Conservation (phyloP, 1,140 invertebrate genomes). For the Brachionus calyciflorus region DNA sequence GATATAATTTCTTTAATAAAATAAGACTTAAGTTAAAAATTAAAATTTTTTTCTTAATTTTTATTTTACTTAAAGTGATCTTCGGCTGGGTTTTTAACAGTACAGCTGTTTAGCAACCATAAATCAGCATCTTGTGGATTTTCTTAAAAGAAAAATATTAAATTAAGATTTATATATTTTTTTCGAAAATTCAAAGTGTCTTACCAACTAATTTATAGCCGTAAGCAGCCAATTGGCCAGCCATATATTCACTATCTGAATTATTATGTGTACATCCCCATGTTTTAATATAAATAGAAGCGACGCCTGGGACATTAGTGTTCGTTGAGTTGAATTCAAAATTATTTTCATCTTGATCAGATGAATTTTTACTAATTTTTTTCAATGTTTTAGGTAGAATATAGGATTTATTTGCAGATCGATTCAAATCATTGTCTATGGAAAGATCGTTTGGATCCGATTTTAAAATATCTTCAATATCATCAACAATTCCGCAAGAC, state of each 20-base stretch:
- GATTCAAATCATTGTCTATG: neutral
- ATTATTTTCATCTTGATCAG: neutral
- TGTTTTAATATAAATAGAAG: constrained; percentile 80
- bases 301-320: neutral
- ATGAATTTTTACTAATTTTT: neutral
- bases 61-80: constrained; percentile 73
- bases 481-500: constrained; percentile 44
- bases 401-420: constrained; percentile 25
- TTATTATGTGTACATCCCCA: constrained; percentile 82
- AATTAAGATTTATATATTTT: neutral
- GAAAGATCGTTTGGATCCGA: neutral
- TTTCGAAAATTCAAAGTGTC: no score
- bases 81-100: constrained; percentile 93
- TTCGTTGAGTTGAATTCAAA: neutral
- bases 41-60: neutral
- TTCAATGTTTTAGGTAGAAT: constrained; percentile 26
- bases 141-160: constrained; percentile 59
- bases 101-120: constrained; percentile 94
- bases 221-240: constrained; percentile 65
- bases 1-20: constrained; percentile 73
- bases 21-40: neutral
- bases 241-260: constrained; percentile 38
- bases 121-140: constrained; percentile 79
- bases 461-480: constrained; percentile 47
- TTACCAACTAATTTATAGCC: constrained; percentile 76